Evolutionary conservation across 2,113 vertebrate genomes (phyloP).

Genomic region (Empidonax alnorum): DNA sequence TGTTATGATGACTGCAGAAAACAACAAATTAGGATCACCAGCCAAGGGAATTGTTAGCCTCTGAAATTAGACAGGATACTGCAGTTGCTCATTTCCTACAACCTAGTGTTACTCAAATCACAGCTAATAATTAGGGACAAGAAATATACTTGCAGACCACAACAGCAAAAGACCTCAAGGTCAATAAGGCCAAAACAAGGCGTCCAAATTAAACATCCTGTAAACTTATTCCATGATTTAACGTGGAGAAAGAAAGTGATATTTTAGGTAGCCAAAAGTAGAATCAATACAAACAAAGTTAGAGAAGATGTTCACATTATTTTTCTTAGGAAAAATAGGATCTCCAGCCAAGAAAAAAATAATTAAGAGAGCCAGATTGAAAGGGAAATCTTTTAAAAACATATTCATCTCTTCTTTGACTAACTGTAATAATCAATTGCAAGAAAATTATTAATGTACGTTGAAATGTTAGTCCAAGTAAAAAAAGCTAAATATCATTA

Average conservation of each 20-base stretch:
- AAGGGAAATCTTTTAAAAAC: background rate
- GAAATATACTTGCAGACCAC: background rate
- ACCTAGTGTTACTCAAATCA: background rate
- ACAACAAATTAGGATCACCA: background rate
- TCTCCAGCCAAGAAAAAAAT: background rate
- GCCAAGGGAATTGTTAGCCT: background rate
- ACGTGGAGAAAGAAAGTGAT: background rate
- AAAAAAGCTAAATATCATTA: background rate
- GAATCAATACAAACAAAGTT: background rate
- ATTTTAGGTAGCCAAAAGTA: background rate
- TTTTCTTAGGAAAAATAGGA: background rate
- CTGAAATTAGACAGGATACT: background rate
- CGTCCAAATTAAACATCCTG: background rate
- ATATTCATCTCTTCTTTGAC: background rate
- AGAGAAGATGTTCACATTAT: background rate
- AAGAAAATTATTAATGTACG: background rate
- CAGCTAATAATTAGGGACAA: background rate
- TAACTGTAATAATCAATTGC: background rate
- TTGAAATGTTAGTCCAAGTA: background rate
- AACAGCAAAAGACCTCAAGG: background rate
- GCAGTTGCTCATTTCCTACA: slow-evolving; percentile 9
- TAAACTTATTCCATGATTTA: background rate
- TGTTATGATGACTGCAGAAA: background rate
- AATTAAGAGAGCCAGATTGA: background rate
- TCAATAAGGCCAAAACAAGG: background rate